A percentile compares a stretch with the other conserved stretches of the same genome.
Conservation (phyloP, 53 echinoderm and acorn worm genomes). For the Arbacia lixula region DNA sequence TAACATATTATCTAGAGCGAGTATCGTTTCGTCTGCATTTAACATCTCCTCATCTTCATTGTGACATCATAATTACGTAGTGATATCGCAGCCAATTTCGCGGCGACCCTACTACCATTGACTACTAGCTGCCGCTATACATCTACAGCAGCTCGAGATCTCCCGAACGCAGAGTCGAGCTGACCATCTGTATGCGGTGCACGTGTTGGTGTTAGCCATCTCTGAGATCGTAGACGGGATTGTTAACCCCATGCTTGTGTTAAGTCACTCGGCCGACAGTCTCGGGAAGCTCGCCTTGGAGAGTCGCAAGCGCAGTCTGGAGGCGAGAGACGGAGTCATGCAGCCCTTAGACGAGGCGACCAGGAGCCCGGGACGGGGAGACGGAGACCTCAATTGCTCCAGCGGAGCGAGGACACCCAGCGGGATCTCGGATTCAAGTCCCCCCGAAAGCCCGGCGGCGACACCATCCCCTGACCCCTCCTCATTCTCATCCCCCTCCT, state of each 20-base stretch:
- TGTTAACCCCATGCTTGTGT: conserved; percentile 42
- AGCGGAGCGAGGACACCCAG: conserved; percentile 30
- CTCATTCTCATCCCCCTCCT: no score
- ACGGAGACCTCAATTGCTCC: conserved; percentile 18
- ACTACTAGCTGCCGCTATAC: no score
- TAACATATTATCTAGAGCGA: no score
- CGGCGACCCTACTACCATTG: no score
- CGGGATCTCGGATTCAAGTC: conserved; percentile 31
- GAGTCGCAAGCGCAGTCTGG: neutral
- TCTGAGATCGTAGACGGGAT: no score
- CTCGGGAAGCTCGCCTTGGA: conserved; percentile 15
- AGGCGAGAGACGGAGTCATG: conserved; percentile 19
- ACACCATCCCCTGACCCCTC: conserved; percentile 8
- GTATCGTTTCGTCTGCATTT: conserved; percentile 26
- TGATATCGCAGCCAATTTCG: conserved; percentile 4
- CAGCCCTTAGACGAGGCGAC: conserved; percentile 34
- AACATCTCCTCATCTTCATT: conserved; percentile 5
- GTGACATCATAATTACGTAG: conserved; percentile 36
- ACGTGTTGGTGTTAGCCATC: conserved; percentile 4
- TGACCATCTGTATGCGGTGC: conserved; percentile 2
- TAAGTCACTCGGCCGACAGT: neutral
- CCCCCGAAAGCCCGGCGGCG: conserved; percentile 35
- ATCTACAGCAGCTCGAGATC: no score
- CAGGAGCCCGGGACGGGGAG: conserved; percentile 30
- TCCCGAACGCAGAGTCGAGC: neutral